Percentiles rank a stretch among this genome's conserved stretches.
Evolutionary conservation across 2,113 vertebrate species (phyloP).

Genomic region (Myiozetetes cayanensis): DNA sequence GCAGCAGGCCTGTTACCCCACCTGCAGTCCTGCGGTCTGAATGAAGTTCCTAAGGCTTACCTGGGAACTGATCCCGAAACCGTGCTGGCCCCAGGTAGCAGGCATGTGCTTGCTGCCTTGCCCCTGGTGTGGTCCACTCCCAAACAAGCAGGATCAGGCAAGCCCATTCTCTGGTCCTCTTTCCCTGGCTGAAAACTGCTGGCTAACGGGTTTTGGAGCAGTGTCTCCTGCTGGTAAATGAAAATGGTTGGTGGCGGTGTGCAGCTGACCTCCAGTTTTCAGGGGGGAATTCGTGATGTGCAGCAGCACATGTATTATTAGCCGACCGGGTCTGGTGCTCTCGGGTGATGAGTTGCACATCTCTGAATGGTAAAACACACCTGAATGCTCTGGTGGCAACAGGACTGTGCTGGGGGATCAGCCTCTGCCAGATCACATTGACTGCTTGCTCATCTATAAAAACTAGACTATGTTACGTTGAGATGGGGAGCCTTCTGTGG

Average conservation of each 20-base stretch:
- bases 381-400: background rate
- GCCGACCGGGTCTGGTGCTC: background rate
- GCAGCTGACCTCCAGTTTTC: background rate
- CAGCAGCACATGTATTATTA: background rate
- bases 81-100: background rate
- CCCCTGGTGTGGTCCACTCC: background rate
- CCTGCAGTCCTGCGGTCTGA: background rate
- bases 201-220: background rate
- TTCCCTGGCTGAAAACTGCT: background rate
- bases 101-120: background rate
- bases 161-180: background rate
- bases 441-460: background rate
- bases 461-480: background rate
- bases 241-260: background rate
- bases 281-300: fast-evolving
- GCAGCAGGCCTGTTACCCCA: background rate
- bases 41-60: background rate
- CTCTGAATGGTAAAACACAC: background rate
- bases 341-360: fast-evolving
- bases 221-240: background rate
- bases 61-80: background rate
- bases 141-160: background rate
- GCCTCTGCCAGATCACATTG: background rate
- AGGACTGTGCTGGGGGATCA: background rate
- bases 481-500: background rate